Evolutionary conservation across 2,113 vertebrate genomes (phyloP), one percentile per base, ranked within the genome.

Genomic region (Neolamprologus modestus): DNA sequence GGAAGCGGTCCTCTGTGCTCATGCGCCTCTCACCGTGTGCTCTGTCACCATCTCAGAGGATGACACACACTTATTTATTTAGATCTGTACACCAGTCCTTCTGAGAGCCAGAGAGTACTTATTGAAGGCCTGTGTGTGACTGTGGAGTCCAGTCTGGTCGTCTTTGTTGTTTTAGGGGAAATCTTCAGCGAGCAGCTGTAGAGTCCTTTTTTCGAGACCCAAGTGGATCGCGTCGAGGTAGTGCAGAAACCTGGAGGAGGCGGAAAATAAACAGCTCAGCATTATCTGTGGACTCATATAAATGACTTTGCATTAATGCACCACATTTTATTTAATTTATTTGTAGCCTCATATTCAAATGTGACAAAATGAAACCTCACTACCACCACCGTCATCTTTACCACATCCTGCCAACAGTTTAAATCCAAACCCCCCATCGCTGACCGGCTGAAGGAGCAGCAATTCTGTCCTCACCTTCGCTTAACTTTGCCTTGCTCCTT

Each of bases 221-320:
- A 99, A 96, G 85, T 98, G 97, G 95, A 98, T 98, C 5, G 96
- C 95, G 91, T 98, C 97, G 24, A 99, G 96, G 93, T 99, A 99
- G 96, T 99, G 99, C 86, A 99, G 96, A 92, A 99, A 99, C 93
- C 99, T 99, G 91, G 66, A 92, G 88, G 85, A 84, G 8, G 12
- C 17, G 6, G n/a, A 79, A 59, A 80, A 52, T 33, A 33, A 33
- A 19, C 2, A 50, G 73, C 17, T 52, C 26, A 78, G 73, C 28
- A 19, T 52, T 78, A 12, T 50, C 10, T 26, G 26, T 28, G 68
- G 26, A 73, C 24, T 42, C 37, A 26, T 42, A 24, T n/a, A 26
- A 50, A 78, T n/a, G 26, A 3, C 7, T 52, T 50, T 78, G 10
- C 10, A 78, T n/a, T 19, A 28, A 78, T 50, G 24, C 16, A 78